Evolutionary conservation across 2,113 vertebrate genomes (phyloP).

Genomic region (Mesocricetus auratus): DNA sequence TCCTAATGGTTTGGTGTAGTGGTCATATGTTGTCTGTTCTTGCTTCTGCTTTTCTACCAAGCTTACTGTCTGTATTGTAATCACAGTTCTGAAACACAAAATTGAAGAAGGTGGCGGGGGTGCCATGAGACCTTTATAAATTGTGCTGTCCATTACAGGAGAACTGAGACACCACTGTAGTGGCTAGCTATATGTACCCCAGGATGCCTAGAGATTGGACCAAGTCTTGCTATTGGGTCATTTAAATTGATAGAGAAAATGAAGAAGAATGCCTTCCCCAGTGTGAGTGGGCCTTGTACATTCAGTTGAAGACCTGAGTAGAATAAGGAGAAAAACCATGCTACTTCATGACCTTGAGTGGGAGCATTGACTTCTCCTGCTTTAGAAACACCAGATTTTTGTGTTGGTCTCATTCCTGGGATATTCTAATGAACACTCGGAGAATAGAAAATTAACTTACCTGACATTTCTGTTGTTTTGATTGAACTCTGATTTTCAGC

Average conservation of each 20-base stretch:
- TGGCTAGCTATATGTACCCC: not conserved
- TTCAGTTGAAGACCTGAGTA: not conserved
- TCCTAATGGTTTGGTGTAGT: not conserved
- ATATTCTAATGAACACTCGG: not conserved
- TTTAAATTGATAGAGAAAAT: not conserved
- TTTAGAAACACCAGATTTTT: not conserved
- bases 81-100: not conserved
- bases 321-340: not conserved
- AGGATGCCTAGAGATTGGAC: not conserved
- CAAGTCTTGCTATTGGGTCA: not conserved
- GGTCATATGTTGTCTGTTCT: not conserved
- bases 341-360: not conserved
- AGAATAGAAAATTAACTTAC: conserved; percentile 57
- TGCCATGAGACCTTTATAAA: not conserved
- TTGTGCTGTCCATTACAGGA: not conserved
- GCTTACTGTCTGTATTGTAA: not conserved
- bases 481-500: conserved; percentile 61
- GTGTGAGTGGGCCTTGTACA: not conserved
- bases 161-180: not conserved
- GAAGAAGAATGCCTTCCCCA: not conserved
- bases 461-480: conserved; percentile 14
- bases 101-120: not conserved
- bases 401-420: not conserved
- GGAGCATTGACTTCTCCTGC: not conserved
- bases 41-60: conserved; percentile 29